A percentile compares a stretch with the other conserved stretches of the same genome.
These are phyloP conservation scores for Eucera pruinosa DNA, from an alignment of 2,888 invertebrate species.

Conservation along the genomic window DNA sequence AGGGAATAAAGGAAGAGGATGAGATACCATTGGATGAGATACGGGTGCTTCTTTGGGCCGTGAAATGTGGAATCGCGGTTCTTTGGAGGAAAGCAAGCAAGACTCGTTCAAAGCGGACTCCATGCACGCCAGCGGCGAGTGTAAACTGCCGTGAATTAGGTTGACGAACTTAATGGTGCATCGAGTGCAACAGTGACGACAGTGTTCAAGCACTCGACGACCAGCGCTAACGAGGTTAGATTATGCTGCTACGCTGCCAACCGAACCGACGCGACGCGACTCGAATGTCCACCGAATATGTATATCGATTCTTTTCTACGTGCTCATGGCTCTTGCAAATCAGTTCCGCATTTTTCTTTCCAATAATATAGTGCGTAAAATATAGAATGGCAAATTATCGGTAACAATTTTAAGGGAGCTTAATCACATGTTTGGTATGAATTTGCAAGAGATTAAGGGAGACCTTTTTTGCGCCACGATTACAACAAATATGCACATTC, in stretches of 20 bases:
- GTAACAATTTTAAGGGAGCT: no score
- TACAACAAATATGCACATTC: no score
- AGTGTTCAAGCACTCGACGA: constrained; percentile 56
- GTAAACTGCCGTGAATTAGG: constrained; percentile 66
- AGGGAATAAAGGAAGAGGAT: no score
- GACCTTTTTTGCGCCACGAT: no score
- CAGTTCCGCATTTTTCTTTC: not conserved
- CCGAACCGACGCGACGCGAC: constrained; percentile 18
- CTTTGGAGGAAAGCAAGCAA: not conserved
- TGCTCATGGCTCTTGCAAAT: not conserved
- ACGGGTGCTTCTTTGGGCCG: constrained; percentile 37
- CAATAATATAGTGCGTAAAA: no score
- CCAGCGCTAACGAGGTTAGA: constrained; percentile 66
- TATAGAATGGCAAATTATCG: no score
- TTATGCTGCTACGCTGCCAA: constrained; percentile 54
- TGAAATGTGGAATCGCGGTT: constrained; percentile 20
- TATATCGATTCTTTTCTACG: constrained; percentile 20
- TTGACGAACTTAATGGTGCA: constrained; percentile 68
- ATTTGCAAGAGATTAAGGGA: no score
- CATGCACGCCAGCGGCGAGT: constrained; percentile 40
- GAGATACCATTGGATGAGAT: no score
- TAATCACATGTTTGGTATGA: no score
- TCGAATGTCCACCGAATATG: constrained; percentile 3
- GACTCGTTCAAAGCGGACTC: constrained; percentile 15
- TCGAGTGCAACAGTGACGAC: constrained; percentile 61